Percentiles rank a stretch among this genome's conserved stretches.
phyloP scores from a whole-genome alignment of 2,888 invertebrate genomes.

The Pecten maximus region DNA sequence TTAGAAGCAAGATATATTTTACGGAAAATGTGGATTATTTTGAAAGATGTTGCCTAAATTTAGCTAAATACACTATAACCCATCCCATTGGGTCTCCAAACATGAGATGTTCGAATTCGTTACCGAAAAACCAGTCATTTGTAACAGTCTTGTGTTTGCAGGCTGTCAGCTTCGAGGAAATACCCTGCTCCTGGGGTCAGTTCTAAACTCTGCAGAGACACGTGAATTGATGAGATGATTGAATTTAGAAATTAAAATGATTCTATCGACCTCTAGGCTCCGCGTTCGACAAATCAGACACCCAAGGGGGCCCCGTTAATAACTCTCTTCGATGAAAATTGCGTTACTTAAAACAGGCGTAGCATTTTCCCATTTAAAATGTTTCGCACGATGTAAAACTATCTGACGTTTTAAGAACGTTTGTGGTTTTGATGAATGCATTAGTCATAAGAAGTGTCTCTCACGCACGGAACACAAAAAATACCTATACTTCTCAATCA shows the following conservation, averaged over 20 bases:
- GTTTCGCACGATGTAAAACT: conserved; percentile 26
- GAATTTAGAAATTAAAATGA: conserved; percentile 33
- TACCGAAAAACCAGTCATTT: conserved; percentile 20
- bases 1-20: conserved; percentile 18
- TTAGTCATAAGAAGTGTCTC: conserved; percentile 4
- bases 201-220: neutral
- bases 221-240: neutral
- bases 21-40: conserved; percentile 11
- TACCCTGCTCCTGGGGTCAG: neutral
- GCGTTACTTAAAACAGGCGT: conserved; percentile 28
- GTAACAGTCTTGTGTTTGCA: neutral
- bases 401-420: conserved; percentile 22
- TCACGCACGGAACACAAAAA: neutral
- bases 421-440: neutral
- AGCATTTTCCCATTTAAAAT: conserved; percentile 20
- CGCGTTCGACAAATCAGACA: neutral
- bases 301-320: neutral
- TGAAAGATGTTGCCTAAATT: conserved; percentile 30
- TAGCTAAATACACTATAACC: conserved; percentile 5
- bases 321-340: conserved; percentile 16
- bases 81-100: neutral
- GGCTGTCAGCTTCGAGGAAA: conserved; percentile 1
- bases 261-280: conserved; percentile 14
- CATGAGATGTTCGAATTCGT: conserved; percentile 14
- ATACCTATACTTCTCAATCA: neutral